Evolutionary conservation across 1,140 invertebrate genomes (phyloP).

Genomic region (Oedothorax gibbosus): DNA sequence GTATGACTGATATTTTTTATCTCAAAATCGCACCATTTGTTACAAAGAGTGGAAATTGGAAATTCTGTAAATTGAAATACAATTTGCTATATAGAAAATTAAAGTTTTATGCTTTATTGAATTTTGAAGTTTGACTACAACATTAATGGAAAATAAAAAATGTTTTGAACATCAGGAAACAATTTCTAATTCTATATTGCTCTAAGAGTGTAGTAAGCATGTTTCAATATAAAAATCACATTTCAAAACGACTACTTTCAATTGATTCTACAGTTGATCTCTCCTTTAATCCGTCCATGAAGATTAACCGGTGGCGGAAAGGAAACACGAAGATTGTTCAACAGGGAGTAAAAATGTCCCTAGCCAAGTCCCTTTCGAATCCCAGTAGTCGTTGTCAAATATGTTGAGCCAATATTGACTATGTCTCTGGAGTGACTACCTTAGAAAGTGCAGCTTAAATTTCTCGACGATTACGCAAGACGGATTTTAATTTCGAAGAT

Average conservation of each 20-base stretch:
- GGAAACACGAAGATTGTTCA: conserved; percentile 51
- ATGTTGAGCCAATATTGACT: conserved; percentile 60
- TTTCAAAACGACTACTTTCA: not conserved
- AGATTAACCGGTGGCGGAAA: conserved; percentile 29
- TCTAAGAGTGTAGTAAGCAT: no score
- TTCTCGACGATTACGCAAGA: not conserved
- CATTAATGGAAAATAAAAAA: no score
- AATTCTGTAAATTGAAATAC: no score
- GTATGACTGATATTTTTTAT: no score
- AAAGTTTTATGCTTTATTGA: no score
- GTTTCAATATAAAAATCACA: no score
- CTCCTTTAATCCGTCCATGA: not conserved
- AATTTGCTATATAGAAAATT: no score
- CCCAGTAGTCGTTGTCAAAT: conserved; percentile 55
- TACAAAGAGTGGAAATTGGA: no score
- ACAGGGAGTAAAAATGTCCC: conserved; percentile 52
- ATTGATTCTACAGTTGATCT: not conserved
- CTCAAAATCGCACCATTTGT: no score
- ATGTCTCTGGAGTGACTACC: conserved; percentile 57
- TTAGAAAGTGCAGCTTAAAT: conserved; percentile 37
- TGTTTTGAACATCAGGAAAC: no score
- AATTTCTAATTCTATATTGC: no score
- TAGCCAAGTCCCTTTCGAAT: conserved; percentile 15
- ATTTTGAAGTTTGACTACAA: no score
- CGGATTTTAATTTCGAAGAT: conserved; percentile 26